Evolutionary conservation across 2,797 vertebrate species (phyloP), one percentile per base, ranked within the genome.

Genomic region (Pyrocephalus nanus): DNA sequence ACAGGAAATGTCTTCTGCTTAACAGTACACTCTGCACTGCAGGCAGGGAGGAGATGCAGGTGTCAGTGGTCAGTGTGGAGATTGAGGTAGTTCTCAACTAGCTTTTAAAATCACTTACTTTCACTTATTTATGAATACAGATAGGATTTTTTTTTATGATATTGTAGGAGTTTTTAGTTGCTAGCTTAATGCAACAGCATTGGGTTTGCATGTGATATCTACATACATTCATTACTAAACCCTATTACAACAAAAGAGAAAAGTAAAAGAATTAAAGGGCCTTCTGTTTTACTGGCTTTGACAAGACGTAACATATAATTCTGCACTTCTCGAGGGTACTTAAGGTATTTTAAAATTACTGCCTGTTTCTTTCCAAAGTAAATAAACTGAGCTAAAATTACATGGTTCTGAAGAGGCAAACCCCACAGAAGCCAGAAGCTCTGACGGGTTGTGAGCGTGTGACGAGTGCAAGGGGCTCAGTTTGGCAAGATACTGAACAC

Each of bases 1-100:
- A 80, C 73, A 94, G 87, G 88, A 91, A 96, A 92, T 55, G 25
- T 91, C 82, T 86, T 94, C 76, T 90, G 79, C 93, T 95, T 64
- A 2, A 2, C 43, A 72, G 87, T 23, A 61, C 73, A 67, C 92
- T 88, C 87, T 93, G 95, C 81, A 87, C 85, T 90, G 70, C 38
- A 70, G 86, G 80, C 67, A 92, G 83, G 81, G 90, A 54, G 61
- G 76, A 90, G 79, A 85, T 42, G 81, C 23, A 92, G 92, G 86
- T 90, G 93, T 86, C 86, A 90, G 78, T 74, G 90, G 88, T 75
- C 86, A 60, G 83, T 23, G 58, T 90, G 86, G 94, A 96, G 95
- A 67, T 53, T n/a, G 86, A 93, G 87, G 88, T 83, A 89, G 55
- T 64, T 94, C 74, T 72, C 27, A 76, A 55, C 22, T 25, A 76